A percentile compares a stretch with the other conserved stretches of the same genome.
Evolutionary conservation across 2,888 invertebrate species (phyloP).

Genomic region (Microchrysa polita): DNA sequence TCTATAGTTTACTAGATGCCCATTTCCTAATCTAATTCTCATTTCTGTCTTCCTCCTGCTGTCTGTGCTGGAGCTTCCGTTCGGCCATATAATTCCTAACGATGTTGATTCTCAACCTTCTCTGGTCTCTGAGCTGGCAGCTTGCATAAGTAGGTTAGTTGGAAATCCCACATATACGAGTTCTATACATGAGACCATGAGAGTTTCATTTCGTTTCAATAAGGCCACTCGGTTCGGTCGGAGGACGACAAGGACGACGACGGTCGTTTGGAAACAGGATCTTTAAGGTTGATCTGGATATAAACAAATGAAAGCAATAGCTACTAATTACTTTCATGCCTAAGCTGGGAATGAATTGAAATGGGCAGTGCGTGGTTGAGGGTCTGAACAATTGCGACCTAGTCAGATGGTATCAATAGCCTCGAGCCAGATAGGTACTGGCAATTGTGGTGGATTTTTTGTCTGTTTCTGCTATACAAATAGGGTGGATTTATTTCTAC

Average conservation of each 20-base stretch:
- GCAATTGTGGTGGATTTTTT: constrained; percentile 5
- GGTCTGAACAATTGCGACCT: neutral
- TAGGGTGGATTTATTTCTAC: too few relatives aligned
- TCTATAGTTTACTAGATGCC: constrained; percentile 28
- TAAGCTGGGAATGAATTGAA: constrained; percentile 22
- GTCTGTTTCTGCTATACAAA: too few relatives aligned
- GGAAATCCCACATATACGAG: neutral
- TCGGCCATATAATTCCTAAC: neutral
- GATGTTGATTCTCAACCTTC: constrained; percentile 17
- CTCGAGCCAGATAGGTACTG: constrained; percentile 28
- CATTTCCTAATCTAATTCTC: constrained; percentile 27
- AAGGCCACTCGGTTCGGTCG: too few relatives aligned
- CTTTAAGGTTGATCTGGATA: constrained; percentile 19
- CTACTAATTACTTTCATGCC: constrained; percentile 43
- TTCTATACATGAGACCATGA: too few relatives aligned
- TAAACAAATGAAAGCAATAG: constrained; percentile 34
- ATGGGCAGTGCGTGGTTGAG: neutral
- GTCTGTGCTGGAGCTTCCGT: neutral
- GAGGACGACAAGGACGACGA: neutral
- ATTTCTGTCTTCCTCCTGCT: neutral
- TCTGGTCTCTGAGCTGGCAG: neutral
- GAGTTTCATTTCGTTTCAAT: too few relatives aligned
- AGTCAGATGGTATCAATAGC: constrained; percentile 34
- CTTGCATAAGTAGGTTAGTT: constrained; percentile 30
- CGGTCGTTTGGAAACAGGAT: constrained; percentile 8